phyloP scores from a whole-genome alignment of 2,113 vertebrate genomes.

The Panurus biarmicus region DNA sequence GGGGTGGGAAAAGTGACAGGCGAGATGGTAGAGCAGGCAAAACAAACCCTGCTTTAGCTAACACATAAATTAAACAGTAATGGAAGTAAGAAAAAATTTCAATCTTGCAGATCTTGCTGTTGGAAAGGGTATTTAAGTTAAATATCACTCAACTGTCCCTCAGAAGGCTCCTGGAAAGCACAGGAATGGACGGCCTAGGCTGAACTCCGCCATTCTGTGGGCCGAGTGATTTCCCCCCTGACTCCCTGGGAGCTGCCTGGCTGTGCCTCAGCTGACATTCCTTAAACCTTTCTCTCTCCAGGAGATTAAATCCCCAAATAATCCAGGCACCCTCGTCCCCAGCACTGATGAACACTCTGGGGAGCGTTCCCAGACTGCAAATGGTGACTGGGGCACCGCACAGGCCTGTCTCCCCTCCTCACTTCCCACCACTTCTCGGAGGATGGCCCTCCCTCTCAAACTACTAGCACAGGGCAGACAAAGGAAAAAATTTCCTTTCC shows the following conservation, averaged over 20 bases:
- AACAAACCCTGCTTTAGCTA: not conserved
- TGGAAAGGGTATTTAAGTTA: not conserved
- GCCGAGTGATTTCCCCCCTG: fast-evolving
- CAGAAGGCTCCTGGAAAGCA: not conserved
- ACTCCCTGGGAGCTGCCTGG: fast-evolving
- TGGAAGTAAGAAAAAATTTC: not conserved
- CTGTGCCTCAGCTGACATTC: not conserved
- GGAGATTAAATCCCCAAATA: not conserved
- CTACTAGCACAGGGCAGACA: not conserved
- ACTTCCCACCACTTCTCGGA: not conserved
- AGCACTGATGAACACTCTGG: not conserved
- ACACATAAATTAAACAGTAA: not conserved
- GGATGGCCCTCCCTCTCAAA: fast-evolving
- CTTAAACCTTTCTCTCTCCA: not conserved
- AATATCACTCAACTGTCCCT: not conserved
- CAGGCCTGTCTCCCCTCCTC: not conserved
- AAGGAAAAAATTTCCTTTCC: not conserved
- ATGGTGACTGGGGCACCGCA: fast-evolving
- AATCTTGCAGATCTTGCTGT: not conserved
- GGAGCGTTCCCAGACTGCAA: fast-evolving
- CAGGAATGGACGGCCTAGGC: not conserved
- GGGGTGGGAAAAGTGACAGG: not conserved
- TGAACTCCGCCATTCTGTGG: not conserved
- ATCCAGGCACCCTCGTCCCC: not conserved
- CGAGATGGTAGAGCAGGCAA: not conserved